Evolutionary conservation across 2,113 vertebrate genomes (phyloP).

Genomic region (Pavo muticus): DNA sequence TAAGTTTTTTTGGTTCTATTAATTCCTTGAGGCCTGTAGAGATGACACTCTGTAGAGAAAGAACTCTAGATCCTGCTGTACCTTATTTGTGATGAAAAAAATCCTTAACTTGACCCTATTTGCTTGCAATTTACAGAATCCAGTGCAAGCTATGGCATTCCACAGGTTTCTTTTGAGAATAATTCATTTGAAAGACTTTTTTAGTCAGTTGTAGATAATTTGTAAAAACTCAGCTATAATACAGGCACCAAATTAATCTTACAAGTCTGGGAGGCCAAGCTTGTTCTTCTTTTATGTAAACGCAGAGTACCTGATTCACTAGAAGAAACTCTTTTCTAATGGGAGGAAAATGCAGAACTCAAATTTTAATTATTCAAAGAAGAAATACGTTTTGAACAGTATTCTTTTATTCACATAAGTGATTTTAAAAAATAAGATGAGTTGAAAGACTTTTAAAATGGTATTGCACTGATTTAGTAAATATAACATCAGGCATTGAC

Average conservation of each 20-base stretch:
- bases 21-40: neutral
- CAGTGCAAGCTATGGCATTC: neutral
- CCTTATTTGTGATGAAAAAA: neutral
- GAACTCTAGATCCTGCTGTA: neutral
- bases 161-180: neutral
- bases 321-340: neutral
- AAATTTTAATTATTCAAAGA: neutral
- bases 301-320: neutral
- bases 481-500: neutral
- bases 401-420: neutral
- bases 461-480: neutral
- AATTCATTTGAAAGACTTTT: neutral
- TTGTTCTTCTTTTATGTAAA: neutral
- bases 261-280: neutral
- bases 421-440: fast-evolving
- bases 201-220: neutral
- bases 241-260: neutral
- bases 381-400: neutral
- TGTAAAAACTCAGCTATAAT: neutral
- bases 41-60: neutral
- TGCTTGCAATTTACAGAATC: neutral
- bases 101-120: neutral
- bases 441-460: neutral
- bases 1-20: neutral
- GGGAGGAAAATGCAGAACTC: neutral